phyloP scores from a whole-genome alignment of 2,113 vertebrate species.

The Microcebus jonahi region DNA sequence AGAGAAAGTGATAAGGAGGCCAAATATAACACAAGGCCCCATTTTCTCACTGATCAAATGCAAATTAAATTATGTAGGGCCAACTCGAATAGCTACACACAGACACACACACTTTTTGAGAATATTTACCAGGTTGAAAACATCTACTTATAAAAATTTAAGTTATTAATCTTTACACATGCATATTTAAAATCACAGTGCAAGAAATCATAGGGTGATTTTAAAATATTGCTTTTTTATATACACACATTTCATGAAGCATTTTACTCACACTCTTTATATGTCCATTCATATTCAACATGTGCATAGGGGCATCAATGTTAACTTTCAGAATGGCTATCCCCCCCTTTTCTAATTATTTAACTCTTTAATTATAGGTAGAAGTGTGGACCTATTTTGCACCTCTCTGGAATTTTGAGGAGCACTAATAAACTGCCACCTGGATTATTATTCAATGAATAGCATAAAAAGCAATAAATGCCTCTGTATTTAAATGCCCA shows the following conservation, averaged over 20 bases:
- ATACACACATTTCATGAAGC: background rate
- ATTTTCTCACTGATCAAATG: background rate
- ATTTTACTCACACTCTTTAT: background rate
- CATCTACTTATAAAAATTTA: background rate
- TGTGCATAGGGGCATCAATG: background rate
- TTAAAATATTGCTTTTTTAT: background rate
- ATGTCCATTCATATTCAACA: background rate
- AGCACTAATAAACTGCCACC: background rate
- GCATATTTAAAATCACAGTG: background rate
- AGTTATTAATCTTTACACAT: background rate
- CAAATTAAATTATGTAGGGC: background rate
- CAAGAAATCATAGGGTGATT: background rate
- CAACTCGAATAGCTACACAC: background rate
- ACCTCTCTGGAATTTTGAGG: background rate
- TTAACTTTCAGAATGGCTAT: background rate
- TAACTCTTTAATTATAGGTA: background rate
- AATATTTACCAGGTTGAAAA: background rate
- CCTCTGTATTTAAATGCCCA: background rate
- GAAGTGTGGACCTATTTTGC: background rate
- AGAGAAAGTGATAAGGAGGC: background rate
- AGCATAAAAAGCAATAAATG: background rate
- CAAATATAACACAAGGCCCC: background rate
- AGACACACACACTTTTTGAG: background rate
- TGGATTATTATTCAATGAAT: background rate
- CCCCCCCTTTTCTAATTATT: background rate